Conservation (phyloP, 1,140 invertebrate species). For the Drosophila nannoptera region DNA sequence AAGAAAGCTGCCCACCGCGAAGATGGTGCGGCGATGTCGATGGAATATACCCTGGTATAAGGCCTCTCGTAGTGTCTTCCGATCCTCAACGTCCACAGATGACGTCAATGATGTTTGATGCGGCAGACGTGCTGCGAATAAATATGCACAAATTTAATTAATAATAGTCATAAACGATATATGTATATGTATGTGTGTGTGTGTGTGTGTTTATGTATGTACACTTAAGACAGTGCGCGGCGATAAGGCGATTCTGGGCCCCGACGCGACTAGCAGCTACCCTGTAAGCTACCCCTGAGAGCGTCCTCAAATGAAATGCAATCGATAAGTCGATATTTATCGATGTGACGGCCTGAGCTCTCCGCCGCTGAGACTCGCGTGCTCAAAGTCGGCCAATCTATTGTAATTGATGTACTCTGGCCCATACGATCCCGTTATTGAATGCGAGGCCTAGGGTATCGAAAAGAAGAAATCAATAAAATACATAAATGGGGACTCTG, state of each 20-base stretch:
- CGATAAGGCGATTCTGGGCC: slow-evolving; percentile 30
- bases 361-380: too few relatives aligned
- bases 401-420: background rate
- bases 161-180: slow-evolving; percentile 4
- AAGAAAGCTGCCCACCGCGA: slow-evolving; percentile 88
- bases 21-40: slow-evolving; percentile 87
- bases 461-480: background rate
- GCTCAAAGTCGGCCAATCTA: too few relatives aligned
- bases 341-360: background rate
- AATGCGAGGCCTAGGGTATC: background rate
- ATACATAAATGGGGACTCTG: background rate
- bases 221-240: background rate
- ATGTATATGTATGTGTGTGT: too few relatives aligned
- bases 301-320: too few relatives aligned
- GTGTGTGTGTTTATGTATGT: too few relatives aligned
- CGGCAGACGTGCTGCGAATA: slow-evolving; percentile 69
- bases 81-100: slow-evolving; percentile 78
- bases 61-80: slow-evolving; percentile 83
- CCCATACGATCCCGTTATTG: background rate
- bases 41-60: slow-evolving; percentile 90
- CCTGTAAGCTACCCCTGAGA: background rate
- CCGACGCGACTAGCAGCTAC: background rate
- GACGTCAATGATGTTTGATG: slow-evolving; percentile 79
- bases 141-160: slow-evolving; percentile 10
- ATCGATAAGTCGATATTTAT: background rate